Conservation (phyloP, 30 jellyfish, hydroid and myxozoan genomes). For the Cassiopea xamachana region DNA sequence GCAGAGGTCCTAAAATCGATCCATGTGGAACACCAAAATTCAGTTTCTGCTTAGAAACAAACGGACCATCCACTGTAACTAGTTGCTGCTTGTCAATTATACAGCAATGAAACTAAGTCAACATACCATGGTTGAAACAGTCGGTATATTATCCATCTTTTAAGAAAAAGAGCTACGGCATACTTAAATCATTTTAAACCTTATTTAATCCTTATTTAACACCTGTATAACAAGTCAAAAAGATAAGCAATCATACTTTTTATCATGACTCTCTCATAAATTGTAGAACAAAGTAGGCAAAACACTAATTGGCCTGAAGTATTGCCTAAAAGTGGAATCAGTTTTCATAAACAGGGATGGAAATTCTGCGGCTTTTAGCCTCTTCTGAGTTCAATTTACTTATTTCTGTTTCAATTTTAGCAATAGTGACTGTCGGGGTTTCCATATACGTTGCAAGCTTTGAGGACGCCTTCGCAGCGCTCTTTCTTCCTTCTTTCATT, state of each 20-base stretch:
- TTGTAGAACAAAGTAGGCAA: slow-evolving; percentile 8
- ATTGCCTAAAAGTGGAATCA: not conserved
- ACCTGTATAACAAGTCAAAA: not conserved
- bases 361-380: not conserved
- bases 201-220: not conserved
- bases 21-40: slow-evolving; percentile 62
- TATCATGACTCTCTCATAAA: slow-evolving; percentile 8
- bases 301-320: not conserved
- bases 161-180: not conserved
- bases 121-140: not conserved
- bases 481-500: no score
- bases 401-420: not conserved
- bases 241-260: not conserved
- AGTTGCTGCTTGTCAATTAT: not conserved
- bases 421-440: no score
- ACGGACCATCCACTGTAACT: not conserved
- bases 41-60: not conserved
- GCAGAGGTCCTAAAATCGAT: slow-evolving; percentile 45
- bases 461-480: no score
- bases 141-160: not conserved
- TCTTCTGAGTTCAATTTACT: not conserved
- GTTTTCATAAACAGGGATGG: not conserved
- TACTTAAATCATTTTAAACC: no score
- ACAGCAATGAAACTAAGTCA: not conserved
- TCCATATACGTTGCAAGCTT: no score